A percentile compares a stretch with the other conserved stretches of the same genome.
These are phyloP conservation scores for Eidolon helvum DNA, from an alignment of 2,113 vertebrate species.

Conservation along the genomic window DNA sequence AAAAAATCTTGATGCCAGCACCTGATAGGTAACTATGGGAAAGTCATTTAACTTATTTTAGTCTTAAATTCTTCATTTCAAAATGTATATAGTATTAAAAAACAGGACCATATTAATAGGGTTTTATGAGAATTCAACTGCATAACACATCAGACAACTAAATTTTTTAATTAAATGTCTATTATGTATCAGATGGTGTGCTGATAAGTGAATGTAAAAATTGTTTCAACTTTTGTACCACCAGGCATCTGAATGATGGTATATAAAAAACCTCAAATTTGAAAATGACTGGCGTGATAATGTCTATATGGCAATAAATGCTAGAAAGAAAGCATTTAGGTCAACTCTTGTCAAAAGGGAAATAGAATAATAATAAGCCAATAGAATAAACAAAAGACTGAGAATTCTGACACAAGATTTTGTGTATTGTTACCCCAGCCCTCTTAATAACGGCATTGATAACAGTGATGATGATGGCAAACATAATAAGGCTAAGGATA, in stretches of 20 bases:
- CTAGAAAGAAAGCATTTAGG: not conserved
- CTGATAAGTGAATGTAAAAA: not conserved
- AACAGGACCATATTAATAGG: not conserved
- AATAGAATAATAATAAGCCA: not conserved
- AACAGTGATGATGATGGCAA: not conserved
- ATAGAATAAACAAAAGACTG: not conserved
- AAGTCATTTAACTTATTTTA: not conserved
- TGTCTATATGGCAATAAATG: not conserved
- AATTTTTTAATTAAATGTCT: not conserved
- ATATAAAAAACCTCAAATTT: not conserved
- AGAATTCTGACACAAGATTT: not conserved
- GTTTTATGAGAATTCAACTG: not conserved
- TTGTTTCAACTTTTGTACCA: not conserved
- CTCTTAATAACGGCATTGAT: not conserved
- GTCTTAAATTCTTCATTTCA: not conserved
- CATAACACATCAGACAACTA: not conserved
- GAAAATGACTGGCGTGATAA: not conserved
- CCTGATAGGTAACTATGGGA: not conserved
- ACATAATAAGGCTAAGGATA: not conserved
- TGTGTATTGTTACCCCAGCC: not conserved
- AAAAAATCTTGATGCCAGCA: not conserved
- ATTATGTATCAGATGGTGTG: not conserved
- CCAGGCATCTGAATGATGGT: not conserved
- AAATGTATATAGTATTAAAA: not conserved
- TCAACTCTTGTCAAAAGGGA: not conserved